Conservation (phyloP, 2,888 invertebrate species). For the Oscheius sp. region DNA sequence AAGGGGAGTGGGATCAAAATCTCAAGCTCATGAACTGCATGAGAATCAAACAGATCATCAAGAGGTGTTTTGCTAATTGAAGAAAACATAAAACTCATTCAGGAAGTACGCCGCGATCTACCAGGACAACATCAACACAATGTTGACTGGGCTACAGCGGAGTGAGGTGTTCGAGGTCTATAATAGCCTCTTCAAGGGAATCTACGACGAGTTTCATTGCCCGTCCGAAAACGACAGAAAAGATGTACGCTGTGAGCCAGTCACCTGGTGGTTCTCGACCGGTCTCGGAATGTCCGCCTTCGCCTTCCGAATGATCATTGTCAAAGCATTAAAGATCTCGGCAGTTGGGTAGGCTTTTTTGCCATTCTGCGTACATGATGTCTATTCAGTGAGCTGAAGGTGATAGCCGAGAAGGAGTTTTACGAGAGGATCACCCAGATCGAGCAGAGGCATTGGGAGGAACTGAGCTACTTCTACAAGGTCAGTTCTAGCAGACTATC, state of each 20-base stretch:
- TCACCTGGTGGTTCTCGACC: constrained; percentile 19
- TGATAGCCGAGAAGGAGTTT: background rate
- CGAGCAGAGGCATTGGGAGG: background rate
- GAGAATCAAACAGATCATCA: too few species aligned
- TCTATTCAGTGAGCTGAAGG: background rate
- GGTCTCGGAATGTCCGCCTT: constrained; percentile 12
- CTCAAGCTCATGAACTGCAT: too few species aligned
- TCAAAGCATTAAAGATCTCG: background rate
- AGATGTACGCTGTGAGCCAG: background rate
- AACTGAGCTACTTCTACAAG: background rate
- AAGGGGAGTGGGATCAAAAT: too few species aligned
- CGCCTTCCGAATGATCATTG: constrained; percentile 4
- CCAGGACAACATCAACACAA: too few species aligned
- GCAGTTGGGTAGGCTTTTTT: background rate
- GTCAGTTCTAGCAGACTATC: background rate
- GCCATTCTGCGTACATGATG: background rate
- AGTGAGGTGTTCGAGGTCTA: too few species aligned
- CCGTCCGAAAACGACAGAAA: background rate
- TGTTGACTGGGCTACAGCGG: too few species aligned
- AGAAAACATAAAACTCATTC: too few species aligned
- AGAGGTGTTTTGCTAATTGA: too few species aligned
- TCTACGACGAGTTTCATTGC: background rate
- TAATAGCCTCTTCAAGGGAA: background rate
- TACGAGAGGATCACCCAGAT: too few species aligned
- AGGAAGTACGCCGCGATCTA: too few species aligned